Evolutionary conservation across 2,113 vertebrate genomes (phyloP), one percentile per base, ranked within the genome.

Genomic region (Todiramphus chloris): DNA sequence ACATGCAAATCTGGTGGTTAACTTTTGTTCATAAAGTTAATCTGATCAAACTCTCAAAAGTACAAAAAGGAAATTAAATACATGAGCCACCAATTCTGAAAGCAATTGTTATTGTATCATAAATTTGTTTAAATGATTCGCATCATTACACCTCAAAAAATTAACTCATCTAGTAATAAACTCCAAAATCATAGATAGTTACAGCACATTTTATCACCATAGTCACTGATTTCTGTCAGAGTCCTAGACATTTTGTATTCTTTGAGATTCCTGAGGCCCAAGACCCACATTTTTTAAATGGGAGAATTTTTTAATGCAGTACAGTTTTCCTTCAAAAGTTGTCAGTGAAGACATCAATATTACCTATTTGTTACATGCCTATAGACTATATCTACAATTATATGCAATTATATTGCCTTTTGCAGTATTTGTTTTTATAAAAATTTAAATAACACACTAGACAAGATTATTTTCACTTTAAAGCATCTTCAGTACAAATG

Each of bases 21-120:
- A 68, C 74, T 89, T 94, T 33, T 84, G 46, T 83, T 86, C 60
- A 35, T 92, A 60, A 91, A 91, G 31, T 86, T 87, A 83, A 92
- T 88, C 82, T 86, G 59, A 94, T 86, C 64, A 56, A 83, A 93
- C 77, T 88, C 75, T 69, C 64, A 55, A 81, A 64, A 48, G 55
- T 50, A 74, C 55, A 66, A 83, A 85, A 86, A 55, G 9, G 48
- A 77, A 90, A 90, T 67, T 69, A 83, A 95, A 83, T 74, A 43
- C 20, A 31, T 56, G 48, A 93, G 46, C 85, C 86, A 55, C n/a
- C 39, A 60, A 53, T 80, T 88, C 46, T 70, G 88, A 90, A 87
- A 93, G 48, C 63, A 70, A 31, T 33, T 79, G 62, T 67, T 83
- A 48, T 23, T 82, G 25, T 93, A 74, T 77, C 50, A 58, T 89